These are phyloP conservation scores for Danio rerio DNA, from an alignment of 2,113 vertebrate genomes.

Conservation along the genomic window DNA sequence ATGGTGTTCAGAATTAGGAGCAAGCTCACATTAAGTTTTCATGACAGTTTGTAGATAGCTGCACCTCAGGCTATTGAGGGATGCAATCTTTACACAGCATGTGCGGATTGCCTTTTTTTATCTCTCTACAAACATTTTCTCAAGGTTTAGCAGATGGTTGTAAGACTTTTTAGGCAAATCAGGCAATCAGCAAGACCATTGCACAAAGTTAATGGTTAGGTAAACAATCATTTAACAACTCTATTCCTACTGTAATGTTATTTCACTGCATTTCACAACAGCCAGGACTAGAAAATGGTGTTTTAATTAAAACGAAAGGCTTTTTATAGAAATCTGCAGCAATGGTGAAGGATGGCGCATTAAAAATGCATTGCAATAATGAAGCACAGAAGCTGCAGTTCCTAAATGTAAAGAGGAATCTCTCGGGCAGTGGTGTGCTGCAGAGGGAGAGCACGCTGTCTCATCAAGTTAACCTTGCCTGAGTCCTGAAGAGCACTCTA, in stretches of 20 bases:
- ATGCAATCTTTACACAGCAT: slow-evolving; percentile 39
- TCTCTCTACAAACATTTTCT: slow-evolving; percentile 57
- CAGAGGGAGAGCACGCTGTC: slow-evolving; percentile 42
- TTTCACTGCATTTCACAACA: background rate
- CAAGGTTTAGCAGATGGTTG: slow-evolving; percentile 47
- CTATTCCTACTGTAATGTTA: background rate
- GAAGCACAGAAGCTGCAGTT: background rate
- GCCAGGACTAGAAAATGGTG: background rate
- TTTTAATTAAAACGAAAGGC: background rate
- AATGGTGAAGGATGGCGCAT: background rate
- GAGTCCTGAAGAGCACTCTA: slow-evolving; percentile 51
- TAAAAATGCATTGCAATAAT: slow-evolving; percentile 30
- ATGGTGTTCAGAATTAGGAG: slow-evolving; percentile 67
- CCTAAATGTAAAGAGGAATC: slow-evolving; percentile 27
- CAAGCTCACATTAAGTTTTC: slow-evolving; percentile 67
- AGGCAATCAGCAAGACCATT: background rate
- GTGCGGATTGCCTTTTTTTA: slow-evolving; percentile 52
- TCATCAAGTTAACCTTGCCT: slow-evolving; percentile 58
- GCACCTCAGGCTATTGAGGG: slow-evolving; percentile 50
- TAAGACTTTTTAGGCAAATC: too few relatives aligned
- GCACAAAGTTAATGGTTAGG: background rate
- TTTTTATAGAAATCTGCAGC: slow-evolving; percentile 6
- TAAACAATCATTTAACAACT: background rate
- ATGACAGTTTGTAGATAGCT: slow-evolving; percentile 64
- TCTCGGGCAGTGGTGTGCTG: slow-evolving; percentile 26